Percentiles rank a stretch among this genome's conserved stretches.
Conservation (phyloP, 2,888 invertebrate species). For the Drosophila anceps region DNA sequence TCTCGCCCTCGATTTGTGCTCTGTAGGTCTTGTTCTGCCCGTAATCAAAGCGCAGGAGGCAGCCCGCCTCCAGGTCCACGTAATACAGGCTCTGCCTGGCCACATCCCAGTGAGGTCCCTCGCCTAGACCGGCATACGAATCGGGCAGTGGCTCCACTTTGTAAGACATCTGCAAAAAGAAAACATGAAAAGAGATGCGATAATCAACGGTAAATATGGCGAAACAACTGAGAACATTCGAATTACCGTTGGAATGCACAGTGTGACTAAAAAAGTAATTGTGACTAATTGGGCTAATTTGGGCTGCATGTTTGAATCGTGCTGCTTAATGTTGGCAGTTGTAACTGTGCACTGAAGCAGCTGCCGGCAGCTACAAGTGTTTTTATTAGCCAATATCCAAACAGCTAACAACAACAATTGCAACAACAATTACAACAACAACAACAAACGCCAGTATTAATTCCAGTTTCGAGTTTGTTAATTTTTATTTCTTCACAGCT, state of each 20-base stretch:
- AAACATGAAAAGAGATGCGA: not conserved
- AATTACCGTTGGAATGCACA: slow-evolving; percentile 54
- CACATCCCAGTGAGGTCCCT: slow-evolving; percentile 91
- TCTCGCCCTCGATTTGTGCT: slow-evolving; percentile 86
- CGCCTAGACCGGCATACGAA: slow-evolving; percentile 86
- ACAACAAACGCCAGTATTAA: slow-evolving; percentile 8
- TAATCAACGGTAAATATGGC: not conserved
- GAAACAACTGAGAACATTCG: not conserved
- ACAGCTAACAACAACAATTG: slow-evolving; percentile 8
- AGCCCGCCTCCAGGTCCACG: slow-evolving; percentile 87
- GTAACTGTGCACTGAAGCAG: slow-evolving; percentile 53
- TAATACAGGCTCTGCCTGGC: slow-evolving; percentile 88
- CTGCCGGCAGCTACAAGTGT: slow-evolving; percentile 22
- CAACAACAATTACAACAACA: slow-evolving; percentile 2
- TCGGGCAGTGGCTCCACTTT: slow-evolving; percentile 84
- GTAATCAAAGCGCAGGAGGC: slow-evolving; percentile 83
- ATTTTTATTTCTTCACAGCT: slow-evolving; percentile 29
- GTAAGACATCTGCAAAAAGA: slow-evolving; percentile 81
- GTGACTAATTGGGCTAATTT: slow-evolving; percentile 20
- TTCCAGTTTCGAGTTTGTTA: slow-evolving; percentile 29
- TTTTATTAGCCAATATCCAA: slow-evolving; percentile 45
- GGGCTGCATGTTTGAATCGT: slow-evolving; percentile 9
- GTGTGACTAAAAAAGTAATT: slow-evolving; percentile 21
- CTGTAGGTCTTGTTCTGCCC: slow-evolving; percentile 86
- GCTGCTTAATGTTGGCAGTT: slow-evolving; percentile 24